These are phyloP conservation scores for Andrena dorsata DNA, from an alignment of 2,888 invertebrate species.

Conservation along the genomic window DNA sequence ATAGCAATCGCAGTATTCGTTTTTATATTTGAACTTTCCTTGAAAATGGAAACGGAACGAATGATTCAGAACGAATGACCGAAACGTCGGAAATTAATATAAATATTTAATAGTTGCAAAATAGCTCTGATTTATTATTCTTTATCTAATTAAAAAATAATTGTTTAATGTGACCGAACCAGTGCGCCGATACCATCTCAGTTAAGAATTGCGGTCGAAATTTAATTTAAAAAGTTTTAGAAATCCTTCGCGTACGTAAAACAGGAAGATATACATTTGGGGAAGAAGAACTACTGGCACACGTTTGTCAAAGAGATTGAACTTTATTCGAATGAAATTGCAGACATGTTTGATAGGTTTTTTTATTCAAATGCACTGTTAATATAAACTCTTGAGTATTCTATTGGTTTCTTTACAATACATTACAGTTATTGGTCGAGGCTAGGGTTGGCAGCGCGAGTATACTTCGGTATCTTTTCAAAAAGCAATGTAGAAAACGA, in stretches of 20 bases:
- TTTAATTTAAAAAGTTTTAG: too few relatives aligned
- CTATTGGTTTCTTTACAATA: constrained; percentile 25
- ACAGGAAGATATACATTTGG: background rate
- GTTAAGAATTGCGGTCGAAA: too few relatives aligned
- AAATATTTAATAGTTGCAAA: too few relatives aligned
- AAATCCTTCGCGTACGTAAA: background rate
- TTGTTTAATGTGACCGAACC: too few relatives aligned
- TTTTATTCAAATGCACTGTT: constrained; percentile 36
- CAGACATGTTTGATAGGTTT: constrained; percentile 8
- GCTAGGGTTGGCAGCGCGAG: constrained; percentile 27
- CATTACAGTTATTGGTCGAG: constrained; percentile 37
- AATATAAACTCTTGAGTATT: constrained; percentile 41
- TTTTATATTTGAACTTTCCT: too few relatives aligned
- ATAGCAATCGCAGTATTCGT: too few relatives aligned
- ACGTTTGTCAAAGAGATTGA: background rate
- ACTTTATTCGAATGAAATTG: constrained; percentile 1
- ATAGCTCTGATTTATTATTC: too few relatives aligned
- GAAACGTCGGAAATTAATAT: too few relatives aligned
- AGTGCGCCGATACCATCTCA: too few relatives aligned
- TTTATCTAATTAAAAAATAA: too few relatives aligned
- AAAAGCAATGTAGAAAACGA: constrained; percentile 2
- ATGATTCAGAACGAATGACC: too few relatives aligned
- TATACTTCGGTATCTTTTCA: background rate
- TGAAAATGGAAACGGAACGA: too few relatives aligned
- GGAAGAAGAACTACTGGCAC: background rate